Base-by-base conservation (phyloP, 2,888 invertebrate species). In the Luffia ferchaultella region DNA sequence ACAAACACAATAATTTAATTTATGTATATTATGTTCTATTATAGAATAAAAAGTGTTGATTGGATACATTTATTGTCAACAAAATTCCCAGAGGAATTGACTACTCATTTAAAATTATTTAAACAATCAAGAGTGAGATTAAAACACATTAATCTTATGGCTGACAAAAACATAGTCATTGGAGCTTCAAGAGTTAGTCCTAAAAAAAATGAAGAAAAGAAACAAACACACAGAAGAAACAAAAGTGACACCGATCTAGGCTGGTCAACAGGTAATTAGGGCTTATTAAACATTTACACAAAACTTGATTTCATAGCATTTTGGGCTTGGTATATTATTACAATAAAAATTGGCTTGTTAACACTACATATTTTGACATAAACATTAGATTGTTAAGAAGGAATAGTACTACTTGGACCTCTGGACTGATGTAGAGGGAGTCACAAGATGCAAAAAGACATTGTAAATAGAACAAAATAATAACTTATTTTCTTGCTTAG, bases 41-140 rank as follows among this genome's bases (percentile, higher is more conserved):
- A 43, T 61, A 83, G 83, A 63, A 69, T 93, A 45, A 95, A 95
- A 85, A 90, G 92, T 65, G 91, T 96, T 15, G 95, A 97, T 72
- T 95, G 96, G 94, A 91, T 95, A 60, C 91, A 93, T 41, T 92
- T 93, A 62, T 85, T 96, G 53, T 95, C 96, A 17, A 93, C 93
- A 30, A 87, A 90, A 55, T 86, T 96, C 53, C 95, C 97, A 1
- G 96, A 97, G 73, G 96, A 96, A 75, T 88, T 95, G 56, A 96
- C 95, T 1, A 91, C 93, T 19, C 97, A 97, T 77, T 87, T 97
- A 57, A 88, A 95, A 56, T 77, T 97, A 18, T 97, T 92, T 68
- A 89, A 95, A 59, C 90, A 93, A 67, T 93, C 96, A 0, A 80
- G 88, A 62, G 88, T 79, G 53, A 62, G 87, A 49, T 57, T 83